Percentiles rank a stretch among this genome's conserved stretches.
Evolutionary conservation across 2,113 vertebrate species (phyloP).

Genomic region (Accipiter virgatus): DNA sequence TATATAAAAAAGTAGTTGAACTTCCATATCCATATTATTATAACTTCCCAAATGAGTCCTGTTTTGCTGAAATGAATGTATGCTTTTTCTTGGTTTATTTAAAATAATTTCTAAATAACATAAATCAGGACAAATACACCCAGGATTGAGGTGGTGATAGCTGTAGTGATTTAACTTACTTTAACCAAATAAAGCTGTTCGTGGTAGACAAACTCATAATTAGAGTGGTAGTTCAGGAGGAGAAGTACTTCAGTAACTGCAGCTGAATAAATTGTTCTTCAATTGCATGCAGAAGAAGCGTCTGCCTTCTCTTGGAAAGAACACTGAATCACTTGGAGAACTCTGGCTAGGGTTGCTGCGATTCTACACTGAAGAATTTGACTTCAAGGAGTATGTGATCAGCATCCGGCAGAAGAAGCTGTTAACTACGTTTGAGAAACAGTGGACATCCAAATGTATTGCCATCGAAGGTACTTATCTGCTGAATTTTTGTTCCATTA

Average conservation of each 20-base stretch:
- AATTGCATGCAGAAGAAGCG: slow-evolving; percentile 77
- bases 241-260: not conserved
- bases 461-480: slow-evolving; percentile 89
- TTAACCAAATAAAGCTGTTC: not conserved
- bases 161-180: not conserved
- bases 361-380: slow-evolving; percentile 98
- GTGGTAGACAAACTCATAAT: not conserved
- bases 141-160: not conserved
- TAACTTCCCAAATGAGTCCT: not conserved
- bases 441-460: slow-evolving; percentile 99
- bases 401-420: slow-evolving; percentile 94
- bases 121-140: not conserved
- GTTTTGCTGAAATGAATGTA: not conserved
- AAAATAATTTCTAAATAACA: not conserved
- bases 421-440: slow-evolving; percentile 96
- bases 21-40: not conserved
- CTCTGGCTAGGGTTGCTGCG: slow-evolving; percentile 94
- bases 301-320: slow-evolving; percentile 83
- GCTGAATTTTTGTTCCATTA: not conserved
- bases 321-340: slow-evolving; percentile 91
- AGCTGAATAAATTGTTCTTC: not conserved
- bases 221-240: not conserved
- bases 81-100: not conserved
- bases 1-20: not conserved
- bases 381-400: slow-evolving; percentile 98